These are phyloP conservation scores for Chesias legatella DNA, from an alignment of 2,888 invertebrate genomes.

Conservation along the genomic window DNA sequence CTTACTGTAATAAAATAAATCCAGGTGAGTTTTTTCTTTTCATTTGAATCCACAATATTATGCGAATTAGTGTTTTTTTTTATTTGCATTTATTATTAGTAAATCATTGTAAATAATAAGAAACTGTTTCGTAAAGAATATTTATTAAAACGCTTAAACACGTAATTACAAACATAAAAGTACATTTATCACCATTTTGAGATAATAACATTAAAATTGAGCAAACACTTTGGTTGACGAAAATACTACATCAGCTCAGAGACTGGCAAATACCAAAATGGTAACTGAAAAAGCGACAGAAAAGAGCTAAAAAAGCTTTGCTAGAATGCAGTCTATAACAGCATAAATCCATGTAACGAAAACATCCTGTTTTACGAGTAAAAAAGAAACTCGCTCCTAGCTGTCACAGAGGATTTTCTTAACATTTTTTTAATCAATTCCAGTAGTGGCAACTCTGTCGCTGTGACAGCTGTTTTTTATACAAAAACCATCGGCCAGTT, in stretches of 20 bases:
- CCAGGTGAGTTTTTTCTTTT: too few species aligned
- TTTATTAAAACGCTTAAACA: slow-evolving; percentile 50
- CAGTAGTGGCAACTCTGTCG: too few species aligned
- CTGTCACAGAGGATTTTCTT: too few species aligned
- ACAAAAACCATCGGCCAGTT: slow-evolving; percentile 3
- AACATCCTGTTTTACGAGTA: slow-evolving; percentile 5
- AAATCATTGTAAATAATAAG: slow-evolving; percentile 1
- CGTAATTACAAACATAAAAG: slow-evolving; percentile 36
- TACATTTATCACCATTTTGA: slow-evolving; percentile 40
- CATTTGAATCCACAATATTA: too few species aligned
- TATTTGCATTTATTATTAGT: too few species aligned
- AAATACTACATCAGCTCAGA: slow-evolving; percentile 34
- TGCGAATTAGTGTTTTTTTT: too few species aligned
- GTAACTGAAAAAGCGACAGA: slow-evolving; percentile 59
- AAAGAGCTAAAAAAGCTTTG: slow-evolving; percentile 28
- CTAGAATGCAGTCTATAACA: slow-evolving; percentile 6
- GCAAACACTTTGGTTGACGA: slow-evolving; percentile 64
- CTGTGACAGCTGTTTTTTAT: slow-evolving; percentile 1
- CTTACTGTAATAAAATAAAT: too few species aligned
- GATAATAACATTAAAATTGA: slow-evolving; percentile 41
- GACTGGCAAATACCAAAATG: slow-evolving; percentile 32
- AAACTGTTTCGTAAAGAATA: slow-evolving; percentile 18
- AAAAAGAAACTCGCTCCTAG: slow-evolving; percentile 10
- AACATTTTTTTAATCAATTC: too few species aligned
- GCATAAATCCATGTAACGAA: slow-evolving; percentile 1